Base-by-base conservation (phyloP, 1,140 invertebrate species). In the Argopecten irradians region DNA sequence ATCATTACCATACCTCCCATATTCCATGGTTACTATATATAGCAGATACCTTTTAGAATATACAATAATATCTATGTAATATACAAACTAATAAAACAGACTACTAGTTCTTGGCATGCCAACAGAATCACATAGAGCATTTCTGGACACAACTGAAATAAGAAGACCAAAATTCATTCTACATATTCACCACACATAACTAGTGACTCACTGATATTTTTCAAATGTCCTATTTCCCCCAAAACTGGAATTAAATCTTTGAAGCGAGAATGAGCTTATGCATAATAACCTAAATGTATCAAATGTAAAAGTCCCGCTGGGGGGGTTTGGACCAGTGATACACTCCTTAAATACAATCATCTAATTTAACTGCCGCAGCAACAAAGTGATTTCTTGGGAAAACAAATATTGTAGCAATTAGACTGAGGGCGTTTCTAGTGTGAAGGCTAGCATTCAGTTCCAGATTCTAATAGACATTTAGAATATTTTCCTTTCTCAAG, bases 331-430 rank as follows among this genome's bases (percentile, higher is more conserved):
- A 11, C n/a, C 55, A 71, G 22, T 16, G n/a, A 71, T 28, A 28
- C 22, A 28, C 55, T 71, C 22, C n/a, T 71, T 28, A 71, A 71
- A 71, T 71, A 71, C 55, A n/a, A 71, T 71, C 55, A 71, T 71
- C 55, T 71, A 71, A 71, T 71, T 71, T 71, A 5, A 71, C 55
- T 1, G 55, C 1, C 55, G 28, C 22, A n/a, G 55, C 22, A 71
- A 16, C n/a, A 28, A n/a, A 71, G 55, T n/a, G 28, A 71, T 71
- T 71, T 71, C 55, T 28, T 71, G 14, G 55, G 9, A 46, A 71
- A 71, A 71, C 55, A 71, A n/a, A 71, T 71, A 71, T 71, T 71
- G 55, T 28, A 71, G 55, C n/a, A 71, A 71, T 71, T 71, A 71
- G 55, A n/a, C 55, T 71, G 55, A 71, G 28, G 55, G 55, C 55